Conservation (phyloP, 2,888 invertebrate genomes). For the Formica aserva region DNA sequence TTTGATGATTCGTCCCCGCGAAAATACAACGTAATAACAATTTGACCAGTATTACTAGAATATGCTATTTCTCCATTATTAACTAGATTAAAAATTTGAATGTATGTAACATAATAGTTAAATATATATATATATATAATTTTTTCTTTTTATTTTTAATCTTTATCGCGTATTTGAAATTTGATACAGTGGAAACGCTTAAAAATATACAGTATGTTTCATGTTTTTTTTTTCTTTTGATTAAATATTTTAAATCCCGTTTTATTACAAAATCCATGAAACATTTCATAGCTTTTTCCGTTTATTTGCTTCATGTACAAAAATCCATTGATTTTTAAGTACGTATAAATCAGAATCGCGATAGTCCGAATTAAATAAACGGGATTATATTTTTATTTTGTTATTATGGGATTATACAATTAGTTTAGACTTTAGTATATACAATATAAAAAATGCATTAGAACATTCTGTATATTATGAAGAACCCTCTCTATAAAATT, state of each 20-base stretch:
- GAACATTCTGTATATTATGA: slow-evolving; percentile 1
- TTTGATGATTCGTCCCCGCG: slow-evolving; percentile 28
- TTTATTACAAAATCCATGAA: neutral
- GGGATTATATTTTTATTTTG: neutral
- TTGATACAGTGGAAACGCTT: neutral
- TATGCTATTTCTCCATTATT: neutral
- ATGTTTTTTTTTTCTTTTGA: neutral
- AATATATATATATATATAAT: slow-evolving; percentile 24
- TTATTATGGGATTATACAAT: neutral
- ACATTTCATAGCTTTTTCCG: neutral
- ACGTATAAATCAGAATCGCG: neutral
- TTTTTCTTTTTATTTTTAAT: slow-evolving; percentile 5
- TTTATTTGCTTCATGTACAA: neutral
- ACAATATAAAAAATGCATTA: neutral
- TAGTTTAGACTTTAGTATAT: neutral
- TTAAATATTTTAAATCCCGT: neutral
- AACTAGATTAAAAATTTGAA: slow-evolving; percentile 31
- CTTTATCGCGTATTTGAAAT: neutral
- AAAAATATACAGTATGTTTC: slow-evolving; percentile 5
- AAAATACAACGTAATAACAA: slow-evolving; percentile 21
- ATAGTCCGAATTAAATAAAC: neutral
- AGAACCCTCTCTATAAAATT: neutral
- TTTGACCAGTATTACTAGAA: slow-evolving; percentile 1
- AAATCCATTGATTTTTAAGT: neutral
- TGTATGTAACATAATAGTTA: neutral